Evolutionary conservation across 2,888 invertebrate species (phyloP).

Genomic region (Tubulanus polymorphus): DNA sequence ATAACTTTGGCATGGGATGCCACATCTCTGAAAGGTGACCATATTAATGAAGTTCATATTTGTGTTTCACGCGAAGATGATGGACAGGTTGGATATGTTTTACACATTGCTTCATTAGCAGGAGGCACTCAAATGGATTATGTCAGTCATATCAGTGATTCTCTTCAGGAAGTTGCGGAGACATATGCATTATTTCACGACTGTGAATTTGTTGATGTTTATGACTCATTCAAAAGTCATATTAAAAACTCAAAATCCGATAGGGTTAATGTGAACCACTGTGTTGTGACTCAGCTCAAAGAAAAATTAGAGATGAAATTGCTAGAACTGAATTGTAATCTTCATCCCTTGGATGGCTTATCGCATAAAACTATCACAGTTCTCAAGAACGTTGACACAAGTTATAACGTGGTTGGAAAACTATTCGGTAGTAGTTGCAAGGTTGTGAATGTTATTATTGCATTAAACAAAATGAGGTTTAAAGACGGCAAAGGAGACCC

Average conservation of each 20-base stretch:
- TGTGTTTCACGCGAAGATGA: not conserved
- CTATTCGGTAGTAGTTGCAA: not conserved
- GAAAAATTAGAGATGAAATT: not conserved
- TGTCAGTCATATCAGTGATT: not conserved
- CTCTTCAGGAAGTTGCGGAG: not conserved
- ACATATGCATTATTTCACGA: not conserved
- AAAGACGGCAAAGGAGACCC: not conserved
- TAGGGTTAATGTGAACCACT: not conserved
- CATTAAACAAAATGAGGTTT: not conserved
- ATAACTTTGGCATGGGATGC: slow-evolving; percentile 1
- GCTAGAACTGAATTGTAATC: not conserved
- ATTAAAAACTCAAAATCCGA: not conserved
- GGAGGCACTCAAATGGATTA: not conserved
- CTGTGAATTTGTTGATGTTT: not conserved
- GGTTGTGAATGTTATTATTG: not conserved
- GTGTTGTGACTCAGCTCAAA: not conserved
- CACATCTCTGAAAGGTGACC: not conserved
- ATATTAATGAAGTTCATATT: slow-evolving; percentile 1
- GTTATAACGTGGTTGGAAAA: not conserved
- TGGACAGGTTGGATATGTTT: not conserved
- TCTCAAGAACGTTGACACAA: not conserved
- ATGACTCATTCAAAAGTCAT: not conserved
- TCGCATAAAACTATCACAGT: not conserved
- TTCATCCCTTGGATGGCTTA: not conserved
- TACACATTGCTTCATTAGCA: not conserved